Conservation (phyloP, 2,797 vertebrate genomes). For the Glyptemys insculpta region DNA sequence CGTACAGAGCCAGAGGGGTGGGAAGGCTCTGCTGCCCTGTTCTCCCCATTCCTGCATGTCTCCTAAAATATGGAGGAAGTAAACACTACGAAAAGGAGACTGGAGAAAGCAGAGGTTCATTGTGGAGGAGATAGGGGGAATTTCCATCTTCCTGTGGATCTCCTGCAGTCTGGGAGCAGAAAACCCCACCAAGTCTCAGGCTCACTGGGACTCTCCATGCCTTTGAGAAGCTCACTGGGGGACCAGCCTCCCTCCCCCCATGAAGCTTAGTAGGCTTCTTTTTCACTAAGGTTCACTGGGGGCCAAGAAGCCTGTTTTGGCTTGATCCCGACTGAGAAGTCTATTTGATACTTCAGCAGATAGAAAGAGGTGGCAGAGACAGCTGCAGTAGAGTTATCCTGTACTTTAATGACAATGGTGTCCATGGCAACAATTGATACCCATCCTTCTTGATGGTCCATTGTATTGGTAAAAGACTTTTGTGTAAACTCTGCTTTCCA, state of each 20-base stretch:
- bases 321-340: background rate
- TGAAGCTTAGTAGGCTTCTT: background rate
- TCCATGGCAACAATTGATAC: background rate
- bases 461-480: background rate
- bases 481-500: background rate
- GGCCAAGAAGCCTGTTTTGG: background rate
- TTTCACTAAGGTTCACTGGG: background rate
- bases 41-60: background rate
- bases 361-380: background rate
- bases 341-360: background rate
- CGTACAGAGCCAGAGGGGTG: background rate
- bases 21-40: background rate
- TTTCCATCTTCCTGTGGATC: background rate
- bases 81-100: conserved; percentile 14
- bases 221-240: background rate
- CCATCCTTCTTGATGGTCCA: background rate
- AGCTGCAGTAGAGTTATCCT: background rate
- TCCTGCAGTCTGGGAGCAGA: no score
- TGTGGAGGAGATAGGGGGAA: background rate
- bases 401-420: background rate
- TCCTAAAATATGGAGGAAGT: conserved; percentile 23
- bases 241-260: background rate
- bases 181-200: background rate
- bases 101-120: background rate
- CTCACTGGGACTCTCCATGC: background rate